Conservation (phyloP, 2,888 invertebrate genomes). For the Rotaria sp. region DNA sequence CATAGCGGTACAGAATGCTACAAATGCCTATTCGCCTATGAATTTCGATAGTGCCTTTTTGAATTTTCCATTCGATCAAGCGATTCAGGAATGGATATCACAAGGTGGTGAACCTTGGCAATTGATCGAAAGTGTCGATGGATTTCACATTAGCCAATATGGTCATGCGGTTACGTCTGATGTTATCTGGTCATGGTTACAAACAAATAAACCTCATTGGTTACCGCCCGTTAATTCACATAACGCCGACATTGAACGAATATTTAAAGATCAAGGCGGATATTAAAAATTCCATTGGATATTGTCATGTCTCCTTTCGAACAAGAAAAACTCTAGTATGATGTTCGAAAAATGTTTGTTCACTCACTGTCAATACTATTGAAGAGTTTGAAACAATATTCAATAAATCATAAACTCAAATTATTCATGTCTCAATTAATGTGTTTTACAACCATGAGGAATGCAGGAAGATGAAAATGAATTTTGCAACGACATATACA, state of each 20-base stretch:
- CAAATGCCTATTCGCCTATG: conserved; percentile 41
- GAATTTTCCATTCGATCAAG: conserved; percentile 43
- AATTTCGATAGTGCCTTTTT: conserved; percentile 45
- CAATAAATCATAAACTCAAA: no score
- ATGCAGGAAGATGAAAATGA: no score
- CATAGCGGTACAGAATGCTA: conserved; percentile 45
- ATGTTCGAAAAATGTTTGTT: no score
- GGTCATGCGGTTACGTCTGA: conserved; percentile 46
- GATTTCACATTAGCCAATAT: conserved; percentile 52
- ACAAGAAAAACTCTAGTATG: no score
- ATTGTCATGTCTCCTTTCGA: no score
- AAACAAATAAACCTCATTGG: conserved; percentile 50
- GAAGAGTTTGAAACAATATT: no score
- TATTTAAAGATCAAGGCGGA: conserved; percentile 46
- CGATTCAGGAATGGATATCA: conserved; percentile 45
- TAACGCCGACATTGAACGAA: conserved; percentile 51
- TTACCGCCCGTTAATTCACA: conserved; percentile 55
- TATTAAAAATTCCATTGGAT: no score
- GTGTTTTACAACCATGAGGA: no score
- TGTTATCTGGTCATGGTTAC: conserved; percentile 46
- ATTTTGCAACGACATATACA: no score
- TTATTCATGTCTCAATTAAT: no score
- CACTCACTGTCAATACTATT: no score
- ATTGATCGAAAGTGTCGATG: conserved; percentile 51
- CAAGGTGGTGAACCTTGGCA: conserved; percentile 46